phyloP scores from a whole-genome alignment of 2,113 vertebrate species.

The Symphodus melops region DNA sequence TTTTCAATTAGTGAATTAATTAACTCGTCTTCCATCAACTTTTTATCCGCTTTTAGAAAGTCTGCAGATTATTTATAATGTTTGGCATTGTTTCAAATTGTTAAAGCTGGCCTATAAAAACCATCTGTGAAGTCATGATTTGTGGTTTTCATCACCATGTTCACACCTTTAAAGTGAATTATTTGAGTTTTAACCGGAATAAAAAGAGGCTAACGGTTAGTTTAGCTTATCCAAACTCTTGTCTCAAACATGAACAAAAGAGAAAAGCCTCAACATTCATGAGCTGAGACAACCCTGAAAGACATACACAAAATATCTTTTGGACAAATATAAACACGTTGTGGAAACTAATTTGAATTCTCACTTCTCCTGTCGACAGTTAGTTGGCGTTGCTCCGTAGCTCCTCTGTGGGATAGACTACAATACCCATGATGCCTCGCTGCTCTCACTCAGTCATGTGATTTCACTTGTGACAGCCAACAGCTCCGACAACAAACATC shows the following conservation, averaged over 20 bases:
- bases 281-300: neutral
- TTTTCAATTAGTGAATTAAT: neutral
- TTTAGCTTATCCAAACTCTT: neutral
- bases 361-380: too few species aligned
- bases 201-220: neutral
- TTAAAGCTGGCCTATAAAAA: slow-evolving; percentile 4
- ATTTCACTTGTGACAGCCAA: slow-evolving; percentile 60
- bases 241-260: neutral
- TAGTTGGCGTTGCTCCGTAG: neutral
- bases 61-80: slow-evolving; percentile 17
- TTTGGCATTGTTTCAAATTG: slow-evolving; percentile 18
- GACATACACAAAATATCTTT: too few species aligned
- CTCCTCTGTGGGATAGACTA: slow-evolving; percentile 53
- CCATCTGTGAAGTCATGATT: neutral
- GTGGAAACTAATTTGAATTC: too few species aligned
- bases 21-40: neutral
- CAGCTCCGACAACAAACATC: slow-evolving; percentile 49
- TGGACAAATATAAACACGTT: too few species aligned
- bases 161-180: too few species aligned
- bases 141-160: neutral
- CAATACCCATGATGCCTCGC: slow-evolving; percentile 73
- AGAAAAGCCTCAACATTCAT: neutral
- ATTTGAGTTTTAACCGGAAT: too few species aligned
- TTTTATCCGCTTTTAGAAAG: neutral
- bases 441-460: slow-evolving; percentile 81